Base-by-base conservation (phyloP, 37 sponge, comb jelly and placozoan species). In the Spongilla lacustris region DNA sequence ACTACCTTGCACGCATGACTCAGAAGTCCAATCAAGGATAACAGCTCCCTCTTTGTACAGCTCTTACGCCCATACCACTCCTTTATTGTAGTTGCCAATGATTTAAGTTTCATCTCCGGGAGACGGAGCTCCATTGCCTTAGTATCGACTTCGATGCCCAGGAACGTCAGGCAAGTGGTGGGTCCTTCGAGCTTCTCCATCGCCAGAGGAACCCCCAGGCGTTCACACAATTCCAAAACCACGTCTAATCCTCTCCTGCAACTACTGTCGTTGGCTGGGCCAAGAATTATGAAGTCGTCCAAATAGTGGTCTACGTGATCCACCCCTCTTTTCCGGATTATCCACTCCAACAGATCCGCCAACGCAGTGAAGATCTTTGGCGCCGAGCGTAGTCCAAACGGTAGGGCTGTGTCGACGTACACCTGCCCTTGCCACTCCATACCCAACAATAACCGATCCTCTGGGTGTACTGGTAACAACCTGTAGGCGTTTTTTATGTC, bases 171-270 rank as follows among this genome's bases (percentile, higher is more conserved):
- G 37, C 30, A 32, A 22, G 27, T 73, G 9, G 88, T 36, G 11
- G 88, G 82, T 9, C 81, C 88, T 35, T 73, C 74, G n/a, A 35
- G 36, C 35, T 87, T 87, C 31, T 83, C 38, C n/a, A 33, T 32
- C 29, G 88, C 88, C 9, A 87, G 23, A n/a, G 83, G 89, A 49
- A 88, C 77, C 29, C 89, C 83, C 17, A 88, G 81, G 22, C n/a
- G 17, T 36, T 74, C 12, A 68, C 75, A 88, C 17, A 35, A 17
- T 19, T 50, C 67, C 34, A 83, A 33, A 22, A 71, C 23, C 22
- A 28, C 24, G 21, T 22, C 27, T 29, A 46, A 76, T 31, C 71
- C 21, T 67, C 73, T 49, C 25, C 23, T 25, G 66, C 82, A 83
- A 24, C 33, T 30, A 14, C 21, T 38, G 13, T 81, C 36, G 22